Conservation (phyloP, 2,797 vertebrate genomes). For the Hydrolagus colliei region DNA sequence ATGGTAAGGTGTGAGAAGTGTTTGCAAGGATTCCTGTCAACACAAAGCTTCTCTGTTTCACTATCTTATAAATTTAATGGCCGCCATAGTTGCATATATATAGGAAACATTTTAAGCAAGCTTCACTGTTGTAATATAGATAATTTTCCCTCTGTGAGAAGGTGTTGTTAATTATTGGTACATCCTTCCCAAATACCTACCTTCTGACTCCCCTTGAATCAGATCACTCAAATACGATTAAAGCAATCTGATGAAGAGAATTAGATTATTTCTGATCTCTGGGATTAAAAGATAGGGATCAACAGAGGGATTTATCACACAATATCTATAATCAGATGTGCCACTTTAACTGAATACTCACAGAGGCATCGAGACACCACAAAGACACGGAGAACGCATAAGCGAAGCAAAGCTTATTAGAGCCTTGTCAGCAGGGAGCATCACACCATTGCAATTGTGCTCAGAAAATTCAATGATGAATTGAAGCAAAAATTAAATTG, state of each 20-base stretch:
- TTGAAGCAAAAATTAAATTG: too few relatives aligned
- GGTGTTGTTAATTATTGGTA: background rate
- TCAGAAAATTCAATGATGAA: too few relatives aligned
- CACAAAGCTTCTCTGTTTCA: background rate
- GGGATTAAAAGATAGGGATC: background rate
- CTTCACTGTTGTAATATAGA: constrained; percentile 1
- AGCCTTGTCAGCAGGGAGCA: too few relatives aligned
- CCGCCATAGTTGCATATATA: background rate
- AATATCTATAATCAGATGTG: background rate
- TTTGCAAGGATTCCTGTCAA: background rate
- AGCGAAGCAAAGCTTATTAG: too few relatives aligned
- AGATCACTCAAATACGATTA: background rate
- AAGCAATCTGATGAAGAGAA: background rate
- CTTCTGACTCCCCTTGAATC: background rate
- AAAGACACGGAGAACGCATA: too few relatives aligned
- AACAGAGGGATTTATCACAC: background rate
- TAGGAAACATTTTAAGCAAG: background rate
- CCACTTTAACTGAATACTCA: too few relatives aligned
- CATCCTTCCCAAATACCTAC: background rate
- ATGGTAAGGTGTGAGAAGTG: background rate
- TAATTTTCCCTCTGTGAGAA: background rate
- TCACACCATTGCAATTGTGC: too few relatives aligned
- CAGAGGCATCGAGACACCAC: too few relatives aligned
- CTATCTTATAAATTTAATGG: background rate
- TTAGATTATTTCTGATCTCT: background rate